Evolutionary conservation across 1,140 invertebrate species (phyloP), one percentile per base, ranked within the genome.

Genomic region (Lordiphosa mommai): DNA sequence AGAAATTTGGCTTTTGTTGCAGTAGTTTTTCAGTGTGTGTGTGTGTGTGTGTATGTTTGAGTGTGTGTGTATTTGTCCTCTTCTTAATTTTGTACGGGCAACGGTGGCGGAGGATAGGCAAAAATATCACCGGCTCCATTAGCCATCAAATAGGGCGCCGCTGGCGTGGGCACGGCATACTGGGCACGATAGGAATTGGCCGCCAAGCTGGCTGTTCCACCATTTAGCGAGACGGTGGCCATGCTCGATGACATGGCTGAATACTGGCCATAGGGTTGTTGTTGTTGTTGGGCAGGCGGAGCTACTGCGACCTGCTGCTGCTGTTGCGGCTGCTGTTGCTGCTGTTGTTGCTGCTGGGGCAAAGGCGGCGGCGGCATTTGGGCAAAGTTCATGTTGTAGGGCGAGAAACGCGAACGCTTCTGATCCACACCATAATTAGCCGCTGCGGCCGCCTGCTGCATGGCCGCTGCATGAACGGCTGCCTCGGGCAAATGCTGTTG

Each of bases 71-170:
- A 6, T 7, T 5, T 27, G 23, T 27, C 23, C 23, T 7, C 23
- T 23, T 3, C 4, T 84, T 87, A 88, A 53, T 88, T 88, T 58
- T 88, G 79, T 61, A 86, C 87, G 44, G 87, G 87, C 64, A 88
- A 71, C 56, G 87, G 87, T 12, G 87, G 87, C 51, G 87, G 87
- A 34, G 85, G 87, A 44, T 85, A 85, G 14, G 80, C 80, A 56
- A 64, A 85, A 43, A 84, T 76, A 38, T 72, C 68, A 13, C 64
- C 59, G 1, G 40, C 40, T 8, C 67, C 29, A 33, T 71, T 64
- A 12, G 67, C 52, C 72, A 85, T 85, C 72, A 85, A 71, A 16
- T 85, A 77, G 47, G 82, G 72, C 34, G 87, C 79, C 33, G 73
- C 86, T 59, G 84, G 71, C 44, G 65, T 56, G 50, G 56, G 80